Evolutionary conservation across 2,888 invertebrate genomes (phyloP), one percentile per base, ranked within the genome.

Genomic region (Perizoma flavofasciatum): DNA sequence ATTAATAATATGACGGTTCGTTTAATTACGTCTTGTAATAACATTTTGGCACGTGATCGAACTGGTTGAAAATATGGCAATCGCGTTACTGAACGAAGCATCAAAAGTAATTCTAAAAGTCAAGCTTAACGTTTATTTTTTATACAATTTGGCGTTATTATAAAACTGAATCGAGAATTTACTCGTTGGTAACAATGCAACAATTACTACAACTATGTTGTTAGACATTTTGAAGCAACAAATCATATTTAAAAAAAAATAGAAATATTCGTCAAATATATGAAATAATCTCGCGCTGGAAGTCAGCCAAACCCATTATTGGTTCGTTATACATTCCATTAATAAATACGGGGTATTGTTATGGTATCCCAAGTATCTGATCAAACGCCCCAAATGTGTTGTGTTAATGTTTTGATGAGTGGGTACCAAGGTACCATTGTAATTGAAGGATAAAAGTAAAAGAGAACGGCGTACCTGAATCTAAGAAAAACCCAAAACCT

Each of bases 281-380:
- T 70, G 62, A 70, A 72, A 75, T 75, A 72, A 74, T 70, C 64
- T 71, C 57, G 59, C 7, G 63, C 70, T 81, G 80, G 80, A 77
- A 68, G 67, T 43, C 50, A 70, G 79, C 80, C 80, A 81, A 79
- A 74, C 69, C 68, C 60, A 67, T 59, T 60, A 65, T 67, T 65
- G 58, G 62, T 59, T 49, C 68, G 70, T 72, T 73, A 67, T 75
- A 67, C 65, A 73, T 72, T 74, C 74, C 72, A 75, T 73, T 77
- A 78, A 79, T 74, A 79, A 72, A 78, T 74, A 67, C 70, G 68
- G 71, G 69, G 71, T 67, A 77, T 76, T 74, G 72, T 78, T 69
- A 68, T 65, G 65, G 58, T 52, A 51, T 55, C 22, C 3, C 47
- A 45, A 59, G 40, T 52, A 49, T 55, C 62, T 52, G 51, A 57